phyloP scores from a whole-genome alignment of 2,113 vertebrate genomes.

The pig (Sus scrofa) region DNA sequence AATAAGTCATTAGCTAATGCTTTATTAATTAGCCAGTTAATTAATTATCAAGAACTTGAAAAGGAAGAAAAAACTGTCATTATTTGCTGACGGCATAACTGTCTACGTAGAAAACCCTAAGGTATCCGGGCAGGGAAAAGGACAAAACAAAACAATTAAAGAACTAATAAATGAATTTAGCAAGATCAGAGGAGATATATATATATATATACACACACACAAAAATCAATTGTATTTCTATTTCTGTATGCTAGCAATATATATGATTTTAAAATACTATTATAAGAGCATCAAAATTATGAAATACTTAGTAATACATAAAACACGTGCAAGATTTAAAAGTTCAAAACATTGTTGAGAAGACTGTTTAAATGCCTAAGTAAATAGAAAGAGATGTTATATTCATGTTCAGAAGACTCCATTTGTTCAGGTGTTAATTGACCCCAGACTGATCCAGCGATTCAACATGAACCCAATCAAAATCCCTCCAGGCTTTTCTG shows the following conservation, averaged over 20 bases:
- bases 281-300: not conserved
- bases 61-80: too few relatives aligned
- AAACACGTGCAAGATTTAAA: not conserved
- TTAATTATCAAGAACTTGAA: too few relatives aligned
- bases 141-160: too few relatives aligned
- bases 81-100: too few relatives aligned
- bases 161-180: too few relatives aligned
- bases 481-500: not conserved
- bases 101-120: too few relatives aligned
- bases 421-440: not conserved
- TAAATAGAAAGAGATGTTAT: not conserved
- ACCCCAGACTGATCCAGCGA: not conserved
- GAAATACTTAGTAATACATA: not conserved
- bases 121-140: too few relatives aligned
- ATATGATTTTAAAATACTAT: not conserved
- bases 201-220: too few relatives aligned
- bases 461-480: not conserved
- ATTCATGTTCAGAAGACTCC: not conserved
- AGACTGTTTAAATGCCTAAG: not conserved
- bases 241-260: not conserved
- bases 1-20: not conserved
- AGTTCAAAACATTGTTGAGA: not conserved
- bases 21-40: too few relatives aligned
- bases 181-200: too few relatives aligned
- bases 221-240: not conserved